A percentile compares a stretch with the other conserved stretches of the same genome.
These are phyloP conservation scores for Yponomeuta malinellus DNA, from an alignment of 2,888 invertebrate species.

Conservation along the genomic window DNA sequence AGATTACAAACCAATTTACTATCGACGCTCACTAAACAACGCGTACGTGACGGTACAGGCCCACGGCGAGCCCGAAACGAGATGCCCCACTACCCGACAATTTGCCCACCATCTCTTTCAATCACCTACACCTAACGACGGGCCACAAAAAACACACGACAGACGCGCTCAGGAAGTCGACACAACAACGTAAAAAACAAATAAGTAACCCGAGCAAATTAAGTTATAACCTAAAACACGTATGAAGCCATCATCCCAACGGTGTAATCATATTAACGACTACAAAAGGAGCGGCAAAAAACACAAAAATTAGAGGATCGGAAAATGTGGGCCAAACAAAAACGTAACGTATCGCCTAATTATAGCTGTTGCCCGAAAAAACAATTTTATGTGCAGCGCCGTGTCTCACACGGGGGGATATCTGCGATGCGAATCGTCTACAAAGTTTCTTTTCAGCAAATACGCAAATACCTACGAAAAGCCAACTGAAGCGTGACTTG, in stretches of 20 bases:
- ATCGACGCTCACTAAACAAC: slow-evolving; percentile 43
- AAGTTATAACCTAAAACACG: slow-evolving; percentile 76
- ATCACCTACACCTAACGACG: slow-evolving; percentile 69
- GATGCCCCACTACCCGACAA: slow-evolving; percentile 39
- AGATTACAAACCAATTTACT: slow-evolving; percentile 50
- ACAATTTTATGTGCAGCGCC: slow-evolving; percentile 67
- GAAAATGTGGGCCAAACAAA: slow-evolving; percentile 76
- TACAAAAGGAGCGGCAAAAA: slow-evolving; percentile 74
- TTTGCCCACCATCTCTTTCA: slow-evolving; percentile 70
- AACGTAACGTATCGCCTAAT: slow-evolving; percentile 74
- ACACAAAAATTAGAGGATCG: slow-evolving; percentile 74
- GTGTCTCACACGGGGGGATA: slow-evolving; percentile 53
- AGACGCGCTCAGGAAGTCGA: slow-evolving; percentile 70
- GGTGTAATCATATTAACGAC: slow-evolving; percentile 76
- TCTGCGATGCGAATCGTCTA: slow-evolving; percentile 20
- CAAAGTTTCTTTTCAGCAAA: too few relatives aligned
- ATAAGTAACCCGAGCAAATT: slow-evolving; percentile 71
- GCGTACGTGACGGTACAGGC: slow-evolving; percentile 42
- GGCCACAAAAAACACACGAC: slow-evolving; percentile 62
- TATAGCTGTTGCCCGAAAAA: slow-evolving; percentile 73
- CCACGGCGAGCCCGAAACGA: slow-evolving; percentile 18
- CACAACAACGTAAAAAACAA: slow-evolving; percentile 69
- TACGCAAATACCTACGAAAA: too few relatives aligned
- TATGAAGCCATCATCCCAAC: slow-evolving; percentile 75
- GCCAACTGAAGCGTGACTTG: too few relatives aligned